Percentiles rank a stretch among this genome's conserved stretches.
phyloP scores from a whole-genome alignment of 1,140 invertebrate genomes.

The Patella vulgata region DNA sequence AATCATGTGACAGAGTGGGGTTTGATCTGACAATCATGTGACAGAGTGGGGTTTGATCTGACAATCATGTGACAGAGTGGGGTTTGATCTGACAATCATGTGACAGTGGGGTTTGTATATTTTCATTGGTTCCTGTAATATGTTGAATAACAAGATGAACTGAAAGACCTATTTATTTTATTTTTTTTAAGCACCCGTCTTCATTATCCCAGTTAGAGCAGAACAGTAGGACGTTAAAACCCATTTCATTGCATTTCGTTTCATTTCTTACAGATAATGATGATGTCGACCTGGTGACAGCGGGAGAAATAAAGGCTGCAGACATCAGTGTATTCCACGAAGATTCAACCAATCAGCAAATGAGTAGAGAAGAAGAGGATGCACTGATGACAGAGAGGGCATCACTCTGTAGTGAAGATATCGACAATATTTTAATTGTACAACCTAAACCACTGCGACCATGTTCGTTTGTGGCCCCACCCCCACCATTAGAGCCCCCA shows the following conservation, averaged over 20 bases:
- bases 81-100: too few species aligned
- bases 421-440: constrained; percentile 27
- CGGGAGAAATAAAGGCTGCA: neutral
- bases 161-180: too few species aligned
- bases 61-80: too few species aligned
- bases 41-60: too few species aligned
- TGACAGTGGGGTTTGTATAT: too few species aligned
- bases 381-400: constrained; percentile 49
- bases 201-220: neutral
- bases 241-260: neutral
- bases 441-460: constrained; percentile 30
- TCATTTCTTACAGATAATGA: neutral
- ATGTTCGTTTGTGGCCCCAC: constrained; percentile 52
- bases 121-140: too few species aligned
- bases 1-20: too few species aligned
- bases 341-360: too few species aligned
- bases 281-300: neutral
- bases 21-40: too few species aligned
- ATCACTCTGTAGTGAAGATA: constrained; percentile 48
- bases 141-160: too few species aligned
- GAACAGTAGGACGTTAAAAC: neutral
- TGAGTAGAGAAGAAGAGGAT: neutral
- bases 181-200: too few species aligned
- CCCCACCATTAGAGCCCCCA: constrained; percentile 53
- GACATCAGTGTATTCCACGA: too few species aligned